Evolutionary conservation across 2,888 invertebrate species (phyloP).

Genomic region (Mythimna albipuncta): DNA sequence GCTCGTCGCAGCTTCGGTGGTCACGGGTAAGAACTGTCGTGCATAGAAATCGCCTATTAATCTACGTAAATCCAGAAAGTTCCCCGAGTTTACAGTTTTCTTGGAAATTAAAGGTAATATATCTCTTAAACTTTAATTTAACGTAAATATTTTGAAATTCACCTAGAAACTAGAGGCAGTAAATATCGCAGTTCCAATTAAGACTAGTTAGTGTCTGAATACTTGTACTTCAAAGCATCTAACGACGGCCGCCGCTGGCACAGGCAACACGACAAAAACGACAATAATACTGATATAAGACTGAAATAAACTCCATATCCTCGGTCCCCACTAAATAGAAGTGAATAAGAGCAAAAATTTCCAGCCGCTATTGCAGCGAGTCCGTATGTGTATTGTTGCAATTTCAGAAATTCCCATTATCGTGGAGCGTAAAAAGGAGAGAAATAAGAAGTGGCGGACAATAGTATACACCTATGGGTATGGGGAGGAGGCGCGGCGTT

Average conservation of each 20-base stretch:
- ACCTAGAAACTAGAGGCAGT: constrained; percentile 45
- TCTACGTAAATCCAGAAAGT: constrained; percentile 22
- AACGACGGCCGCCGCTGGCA: constrained; percentile 29
- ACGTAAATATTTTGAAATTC: constrained; percentile 41
- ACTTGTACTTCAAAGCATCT: constrained; percentile 51
- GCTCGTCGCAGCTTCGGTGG: constrained; percentile 28
- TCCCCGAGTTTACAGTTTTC: constrained; percentile 11
- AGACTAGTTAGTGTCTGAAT: constrained; percentile 56
- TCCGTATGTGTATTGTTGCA: constrained; percentile 88
- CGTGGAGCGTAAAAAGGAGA: constrained; percentile 84
- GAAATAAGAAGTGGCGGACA: constrained; percentile 86
- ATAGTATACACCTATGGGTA: constrained; percentile 70
- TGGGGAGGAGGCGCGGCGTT: constrained; percentile 63
- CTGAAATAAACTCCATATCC: constrained; percentile 57
- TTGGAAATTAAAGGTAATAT: constrained; percentile 29
- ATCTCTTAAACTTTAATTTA: constrained; percentile 25
- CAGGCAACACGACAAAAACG: constrained; percentile 51
- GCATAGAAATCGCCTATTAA: constrained; percentile 35
- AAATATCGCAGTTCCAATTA: constrained; percentile 55
- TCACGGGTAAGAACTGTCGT: constrained; percentile 22
- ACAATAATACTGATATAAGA: constrained; percentile 56
- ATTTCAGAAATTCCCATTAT: constrained; percentile 90
- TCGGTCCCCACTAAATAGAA: constrained; percentile 54
- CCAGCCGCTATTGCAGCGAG: constrained; percentile 76
- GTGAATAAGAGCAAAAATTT: constrained; percentile 60